Conservation (phyloP, 92 coral and sea anemone genomes). For the Zoanthus sociatus region DNA sequence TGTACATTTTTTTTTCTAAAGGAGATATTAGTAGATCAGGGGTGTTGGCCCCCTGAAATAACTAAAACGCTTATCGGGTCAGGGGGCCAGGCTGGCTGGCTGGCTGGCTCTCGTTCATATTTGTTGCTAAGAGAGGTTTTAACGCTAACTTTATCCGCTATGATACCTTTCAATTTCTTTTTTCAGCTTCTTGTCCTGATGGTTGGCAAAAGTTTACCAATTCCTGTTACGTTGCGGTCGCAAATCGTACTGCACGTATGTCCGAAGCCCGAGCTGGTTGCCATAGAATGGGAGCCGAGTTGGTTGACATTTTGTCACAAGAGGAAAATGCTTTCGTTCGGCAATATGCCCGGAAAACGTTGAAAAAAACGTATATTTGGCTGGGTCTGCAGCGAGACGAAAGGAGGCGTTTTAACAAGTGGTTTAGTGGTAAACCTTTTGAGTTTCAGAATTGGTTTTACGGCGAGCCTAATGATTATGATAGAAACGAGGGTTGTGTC, state of each 20-base stretch:
- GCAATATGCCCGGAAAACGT: background rate
- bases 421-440: constrained; percentile 9
- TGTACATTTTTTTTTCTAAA: too few relatives aligned
- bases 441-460: background rate
- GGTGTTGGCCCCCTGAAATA: too few relatives aligned
- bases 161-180: background rate
- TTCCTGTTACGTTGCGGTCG: constrained; percentile 15
- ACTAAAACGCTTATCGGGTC: too few relatives aligned
- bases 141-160: too few relatives aligned
- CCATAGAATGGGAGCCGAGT: constrained; percentile 25
- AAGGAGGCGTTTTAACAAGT: background rate
- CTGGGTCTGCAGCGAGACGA: constrained; percentile 30
- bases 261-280: constrained; percentile 28
- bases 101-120: too few relatives aligned
- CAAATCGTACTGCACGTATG: constrained; percentile 9
- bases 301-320: constrained; percentile 20
- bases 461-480: constrained; percentile 19
- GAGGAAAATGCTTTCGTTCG: constrained; percentile 21
- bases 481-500: background rate
- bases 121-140: background rate
- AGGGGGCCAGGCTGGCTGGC: too few relatives aligned
- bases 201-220: constrained; percentile 34
- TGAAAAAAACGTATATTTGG: background rate
- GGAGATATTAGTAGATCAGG: too few relatives aligned
- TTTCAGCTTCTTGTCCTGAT: constrained; percentile 26